Percentiles rank a stretch among this genome's conserved stretches.
Evolutionary conservation across 2,888 invertebrate genomes (phyloP).

Genomic region (Apamea monoglypha): DNA sequence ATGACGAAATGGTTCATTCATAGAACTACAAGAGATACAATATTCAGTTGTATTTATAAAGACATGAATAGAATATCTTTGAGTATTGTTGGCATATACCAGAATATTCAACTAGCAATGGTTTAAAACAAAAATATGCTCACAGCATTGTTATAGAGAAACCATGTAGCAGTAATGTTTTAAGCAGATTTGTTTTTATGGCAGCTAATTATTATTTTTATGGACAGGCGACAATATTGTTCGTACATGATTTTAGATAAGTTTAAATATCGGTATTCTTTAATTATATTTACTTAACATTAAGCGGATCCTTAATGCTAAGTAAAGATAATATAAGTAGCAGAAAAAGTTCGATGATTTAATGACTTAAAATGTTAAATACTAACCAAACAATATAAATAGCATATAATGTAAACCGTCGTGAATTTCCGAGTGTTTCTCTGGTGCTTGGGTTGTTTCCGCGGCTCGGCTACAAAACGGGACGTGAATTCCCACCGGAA

Average conservation of each 20-base stretch:
- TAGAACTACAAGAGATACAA: constrained; percentile 28
- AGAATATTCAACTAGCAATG: neutral
- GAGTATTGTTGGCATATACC: constrained; percentile 21
- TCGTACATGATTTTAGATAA: constrained; percentile 1
- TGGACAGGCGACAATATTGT: neutral
- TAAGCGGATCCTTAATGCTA: neutral
- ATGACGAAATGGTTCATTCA: constrained; percentile 45
- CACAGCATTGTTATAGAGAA: neutral
- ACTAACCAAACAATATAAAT: constrained; percentile 75
- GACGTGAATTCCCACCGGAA: constrained; percentile 84
- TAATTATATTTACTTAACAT: too few relatives aligned
- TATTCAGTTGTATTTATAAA: constrained; percentile 27
- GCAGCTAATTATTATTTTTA: neutral
- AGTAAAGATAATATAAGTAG: neutral
- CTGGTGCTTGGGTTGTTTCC: constrained; percentile 76
- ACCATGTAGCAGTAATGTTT: neutral
- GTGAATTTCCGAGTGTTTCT: constrained; percentile 81
- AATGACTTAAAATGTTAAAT: constrained; percentile 56
- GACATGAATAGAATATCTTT: constrained; percentile 31
- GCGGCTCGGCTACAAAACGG: constrained; percentile 73
- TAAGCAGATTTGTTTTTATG: constrained; percentile 1
- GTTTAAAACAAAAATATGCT: neutral
- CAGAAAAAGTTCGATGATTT: constrained; percentile 26
- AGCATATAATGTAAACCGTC: constrained; percentile 69
- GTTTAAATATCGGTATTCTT: neutral